phyloP scores from a whole-genome alignment of 2,888 invertebrate species.

The Brenthis ino region DNA sequence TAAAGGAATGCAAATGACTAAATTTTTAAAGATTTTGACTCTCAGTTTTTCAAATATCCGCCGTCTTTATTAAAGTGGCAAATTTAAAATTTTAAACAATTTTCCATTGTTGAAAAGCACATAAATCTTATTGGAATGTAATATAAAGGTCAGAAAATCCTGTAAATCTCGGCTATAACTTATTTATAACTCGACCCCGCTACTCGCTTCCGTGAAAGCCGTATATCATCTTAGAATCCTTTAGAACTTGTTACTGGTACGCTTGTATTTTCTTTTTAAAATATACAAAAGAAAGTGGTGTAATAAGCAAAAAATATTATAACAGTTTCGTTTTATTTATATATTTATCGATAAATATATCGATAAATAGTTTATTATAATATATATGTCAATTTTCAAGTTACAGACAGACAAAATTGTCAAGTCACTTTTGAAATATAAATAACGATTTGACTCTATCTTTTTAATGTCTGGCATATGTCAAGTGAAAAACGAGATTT shows the following conservation, averaged over 20 bases:
- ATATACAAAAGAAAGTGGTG: constrained; percentile 8
- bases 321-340: background rate
- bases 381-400: too few relatives aligned
- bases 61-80: background rate
- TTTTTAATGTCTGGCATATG: too few relatives aligned
- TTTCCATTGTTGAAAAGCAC: constrained; percentile 20
- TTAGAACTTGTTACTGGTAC: constrained; percentile 48
- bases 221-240: constrained; percentile 58
- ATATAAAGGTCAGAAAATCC: constrained; percentile 61
- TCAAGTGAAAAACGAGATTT: too few relatives aligned
- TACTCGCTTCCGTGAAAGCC: constrained; percentile 54
- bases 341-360: too few relatives aligned
- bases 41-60: too few relatives aligned
- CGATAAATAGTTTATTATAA: too few relatives aligned
- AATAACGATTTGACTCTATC: too few relatives aligned
- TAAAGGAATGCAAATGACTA: too few relatives aligned
- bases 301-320: constrained; percentile 12
- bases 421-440: background rate
- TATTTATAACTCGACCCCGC: constrained; percentile 59
- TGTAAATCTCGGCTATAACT: constrained; percentile 67
- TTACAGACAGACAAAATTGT: too few relatives aligned
- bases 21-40: too few relatives aligned
- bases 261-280: constrained; percentile 29
- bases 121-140: constrained; percentile 72
- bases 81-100: constrained; percentile 22